Conservation (phyloP, 2,113 vertebrate genomes). For the Spea multiplicata region DNA sequence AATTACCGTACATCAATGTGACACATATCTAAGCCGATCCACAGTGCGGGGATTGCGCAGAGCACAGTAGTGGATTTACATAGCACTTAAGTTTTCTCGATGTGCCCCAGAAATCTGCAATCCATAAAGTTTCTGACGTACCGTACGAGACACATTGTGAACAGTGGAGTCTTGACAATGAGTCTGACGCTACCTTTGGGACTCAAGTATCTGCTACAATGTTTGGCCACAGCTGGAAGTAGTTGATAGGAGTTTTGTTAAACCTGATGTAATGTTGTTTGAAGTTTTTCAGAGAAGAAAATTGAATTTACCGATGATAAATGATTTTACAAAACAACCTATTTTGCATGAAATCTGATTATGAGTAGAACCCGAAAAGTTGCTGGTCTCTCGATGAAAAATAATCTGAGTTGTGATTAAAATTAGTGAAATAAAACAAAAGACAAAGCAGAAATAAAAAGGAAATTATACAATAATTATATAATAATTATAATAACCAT, state of each 20-base stretch:
- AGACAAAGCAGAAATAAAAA: no score
- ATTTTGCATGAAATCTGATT: not conserved
- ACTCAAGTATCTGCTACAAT: not conserved
- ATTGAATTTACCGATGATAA: conserved; percentile 21
- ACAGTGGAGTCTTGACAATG: conserved; percentile 25
- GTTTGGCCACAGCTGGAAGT: not conserved
- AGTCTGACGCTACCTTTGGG: conserved; percentile 15
- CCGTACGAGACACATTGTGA: conserved; percentile 23
- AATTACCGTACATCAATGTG: not conserved
- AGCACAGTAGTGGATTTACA: conserved; percentile 25
- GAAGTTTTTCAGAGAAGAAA: not conserved
- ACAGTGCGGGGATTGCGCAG: conserved; percentile 16
- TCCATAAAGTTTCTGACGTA: conserved; percentile 26
- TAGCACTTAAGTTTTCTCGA: conserved; percentile 28
- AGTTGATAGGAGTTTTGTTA: conserved; percentile 24
- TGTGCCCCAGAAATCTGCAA: conserved; percentile 11
- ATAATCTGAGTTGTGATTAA: no score
- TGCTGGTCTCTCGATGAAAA: no score
- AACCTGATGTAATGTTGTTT: conserved; percentile 7
- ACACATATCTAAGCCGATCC: conserved; percentile 12
- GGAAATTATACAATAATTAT: no score
- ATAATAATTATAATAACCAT: no score
- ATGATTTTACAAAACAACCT: conserved; percentile 11
- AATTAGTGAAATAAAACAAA: no score
- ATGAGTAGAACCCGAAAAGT: not conserved